Evolutionary conservation across 2,797 vertebrate genomes (phyloP).

Genomic region (Zalophus californianus): DNA sequence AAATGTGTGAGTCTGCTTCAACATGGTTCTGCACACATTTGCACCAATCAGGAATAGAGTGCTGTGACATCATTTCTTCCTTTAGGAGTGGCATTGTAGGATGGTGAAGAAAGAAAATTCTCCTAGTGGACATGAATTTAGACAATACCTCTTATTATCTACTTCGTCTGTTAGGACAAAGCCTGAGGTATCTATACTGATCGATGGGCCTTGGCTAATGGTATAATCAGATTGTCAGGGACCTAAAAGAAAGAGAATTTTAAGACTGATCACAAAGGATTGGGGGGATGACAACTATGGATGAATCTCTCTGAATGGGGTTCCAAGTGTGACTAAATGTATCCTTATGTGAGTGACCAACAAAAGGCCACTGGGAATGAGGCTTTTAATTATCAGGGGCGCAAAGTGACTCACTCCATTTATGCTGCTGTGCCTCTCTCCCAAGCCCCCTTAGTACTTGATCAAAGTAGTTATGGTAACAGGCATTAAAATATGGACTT

Average conservation of each 20-base stretch:
- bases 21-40: background rate
- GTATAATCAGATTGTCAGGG: conserved; percentile 50
- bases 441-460: background rate
- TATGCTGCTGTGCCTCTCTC: background rate
- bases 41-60: background rate
- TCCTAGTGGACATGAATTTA: conserved; percentile 13
- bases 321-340: conserved; percentile 51
- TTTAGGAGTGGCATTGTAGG: background rate
- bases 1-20: conserved; percentile 21
- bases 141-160: conserved; percentile 45
- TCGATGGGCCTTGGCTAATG: conserved; percentile 45
- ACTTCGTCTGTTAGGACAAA: conserved; percentile 53
- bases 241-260: conserved; percentile 42
- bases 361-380: background rate
- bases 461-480: background rate
- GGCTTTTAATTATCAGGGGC: conserved; percentile 44
- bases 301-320: background rate
- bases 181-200: background rate
- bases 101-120: background rate
- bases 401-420: conserved; percentile 16
- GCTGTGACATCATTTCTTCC: background rate
- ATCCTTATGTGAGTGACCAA: conserved; percentile 11
- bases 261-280: conserved; percentile 55
- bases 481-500: background rate
- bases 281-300: background rate